Base-by-base conservation (phyloP, 2,113 vertebrate genomes). In the Tupaia tana region DNA sequence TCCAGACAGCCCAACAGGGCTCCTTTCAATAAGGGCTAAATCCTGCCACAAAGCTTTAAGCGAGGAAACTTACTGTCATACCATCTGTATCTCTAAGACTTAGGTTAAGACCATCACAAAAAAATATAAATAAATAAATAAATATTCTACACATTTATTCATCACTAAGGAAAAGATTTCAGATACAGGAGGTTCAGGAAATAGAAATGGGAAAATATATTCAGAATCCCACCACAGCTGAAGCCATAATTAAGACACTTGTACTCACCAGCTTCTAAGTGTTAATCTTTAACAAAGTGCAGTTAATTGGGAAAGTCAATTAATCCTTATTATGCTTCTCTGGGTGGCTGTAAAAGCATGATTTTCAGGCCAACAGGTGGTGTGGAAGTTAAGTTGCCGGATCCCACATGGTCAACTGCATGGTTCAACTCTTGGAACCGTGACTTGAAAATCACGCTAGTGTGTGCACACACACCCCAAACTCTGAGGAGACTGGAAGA, bases 301-400 rank as follows among this genome's bases (percentile, higher is more conserved):
- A 90, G 71, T 63, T 86, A 90, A 63, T 96, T n/a, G 14, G 27
- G 69, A 86, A 82, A 94, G 82, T 69, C 14, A 94, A 63, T 91
- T 89, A 71, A 89, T 96, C 31, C 43, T 43, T 91, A 88, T 74
- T 92, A 64, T 58, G n/a, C 88, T 95, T 79, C 31, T 78, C 63
- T 79, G 77, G 59, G 75, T 58, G 59, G 27, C 31, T 61, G 82
- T 43, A n/a, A 87, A 95, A 95, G 61, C 80, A 20, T 61, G 52
- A 88, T 66, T 91, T 95, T 14, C 5, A 82, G 43, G 43, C 43
- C 43, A 43, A 6, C 43, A 43, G 43, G 43, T 43, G 6, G 43
- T 43, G 43, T 43, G 43, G 43, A 43, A 43, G 43, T 43, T 43
- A 43, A 43, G 43, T 3, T 43, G 43, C 43, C 6, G 43, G 43